Percentiles rank a stretch among this genome's conserved stretches.
Conservation (phyloP, 2,113 vertebrate genomes). For the Eurystomus gularis region DNA sequence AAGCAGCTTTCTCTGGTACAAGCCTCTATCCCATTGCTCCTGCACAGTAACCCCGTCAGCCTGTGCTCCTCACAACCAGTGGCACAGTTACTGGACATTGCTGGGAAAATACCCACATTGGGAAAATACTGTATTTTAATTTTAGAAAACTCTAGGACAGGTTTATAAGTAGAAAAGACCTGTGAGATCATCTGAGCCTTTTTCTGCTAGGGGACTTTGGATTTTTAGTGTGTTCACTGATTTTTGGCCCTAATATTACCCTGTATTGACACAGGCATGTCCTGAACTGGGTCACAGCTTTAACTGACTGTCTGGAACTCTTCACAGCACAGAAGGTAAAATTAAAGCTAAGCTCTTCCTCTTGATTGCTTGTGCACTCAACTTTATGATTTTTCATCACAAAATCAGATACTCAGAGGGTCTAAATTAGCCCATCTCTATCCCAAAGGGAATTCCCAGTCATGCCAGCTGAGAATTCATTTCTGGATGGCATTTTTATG, state of each 20-base stretch:
- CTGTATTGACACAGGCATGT: background rate
- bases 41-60: background rate
- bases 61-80: background rate
- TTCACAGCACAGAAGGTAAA: background rate
- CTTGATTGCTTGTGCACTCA: background rate
- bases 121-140: background rate
- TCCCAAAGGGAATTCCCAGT: background rate
- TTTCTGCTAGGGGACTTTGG: background rate
- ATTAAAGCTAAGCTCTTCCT: background rate
- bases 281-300: background rate
- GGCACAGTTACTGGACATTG: background rate
- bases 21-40: background rate
- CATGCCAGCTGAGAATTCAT: background rate
- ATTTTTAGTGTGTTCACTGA: background rate
- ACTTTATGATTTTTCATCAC: background rate
- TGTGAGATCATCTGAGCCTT: background rate
- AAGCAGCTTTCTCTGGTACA: background rate
- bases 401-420: background rate
- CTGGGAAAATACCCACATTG: rapidly evolving
- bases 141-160: background rate
- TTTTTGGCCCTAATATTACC: background rate
- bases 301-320: background rate
- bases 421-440: background rate
- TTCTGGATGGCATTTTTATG: background rate
- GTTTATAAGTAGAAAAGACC: background rate